These are phyloP conservation scores for Doryteuthis pealeii DNA, from an alignment of 1,140 invertebrate genomes.

Conservation along the genomic window DNA sequence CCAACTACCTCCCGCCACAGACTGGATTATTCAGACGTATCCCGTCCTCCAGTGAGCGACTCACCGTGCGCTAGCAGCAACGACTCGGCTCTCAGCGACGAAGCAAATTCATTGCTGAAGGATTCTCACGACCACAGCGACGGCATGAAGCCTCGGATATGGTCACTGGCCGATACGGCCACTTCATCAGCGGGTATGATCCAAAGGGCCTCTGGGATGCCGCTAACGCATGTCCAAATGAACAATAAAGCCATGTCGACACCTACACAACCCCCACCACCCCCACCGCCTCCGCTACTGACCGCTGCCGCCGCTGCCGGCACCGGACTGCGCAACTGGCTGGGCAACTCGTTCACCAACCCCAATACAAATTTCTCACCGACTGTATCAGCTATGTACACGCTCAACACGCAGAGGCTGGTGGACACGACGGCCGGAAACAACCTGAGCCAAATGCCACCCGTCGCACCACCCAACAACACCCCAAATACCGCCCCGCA, in stretches of 20 bases:
- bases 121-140: conserved; percentile 4
- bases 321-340: not conserved
- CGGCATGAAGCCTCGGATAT: conserved; percentile 89
- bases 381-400: not conserved
- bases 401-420: not conserved
- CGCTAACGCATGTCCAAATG: conserved; percentile 1
- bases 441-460: not conserved
- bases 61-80: conserved; percentile 54
- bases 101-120: conserved; percentile 11
- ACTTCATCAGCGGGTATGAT: conserved; percentile 74
- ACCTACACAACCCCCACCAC: not conserved
- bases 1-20: not conserved
- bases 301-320: not conserved
- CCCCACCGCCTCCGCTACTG: too few species aligned
- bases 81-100: conserved; percentile 52
- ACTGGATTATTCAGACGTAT: not conserved
- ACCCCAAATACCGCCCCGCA: not conserved
- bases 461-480: not conserved
- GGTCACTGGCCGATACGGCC: conserved; percentile 93
- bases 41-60: conserved; percentile 20
- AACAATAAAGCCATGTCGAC: not conserved
- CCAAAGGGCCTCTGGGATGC: not conserved
- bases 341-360: not conserved
- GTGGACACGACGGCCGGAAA: not conserved
- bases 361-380: not conserved